Conservation (phyloP, 1,140 invertebrate species). For the Drosophila lacertosa region DNA sequence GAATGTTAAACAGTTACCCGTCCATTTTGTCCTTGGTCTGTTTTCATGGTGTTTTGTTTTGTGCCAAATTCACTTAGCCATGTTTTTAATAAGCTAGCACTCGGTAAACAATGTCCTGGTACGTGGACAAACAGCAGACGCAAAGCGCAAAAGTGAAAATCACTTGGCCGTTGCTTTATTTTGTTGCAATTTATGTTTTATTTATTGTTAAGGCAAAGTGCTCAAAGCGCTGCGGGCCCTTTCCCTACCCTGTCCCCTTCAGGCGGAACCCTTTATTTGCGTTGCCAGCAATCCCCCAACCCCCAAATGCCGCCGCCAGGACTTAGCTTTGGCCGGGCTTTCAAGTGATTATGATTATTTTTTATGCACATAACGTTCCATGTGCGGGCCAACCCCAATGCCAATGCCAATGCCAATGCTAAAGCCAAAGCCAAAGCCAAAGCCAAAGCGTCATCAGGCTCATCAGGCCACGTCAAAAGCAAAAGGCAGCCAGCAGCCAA, state of each 20-base stretch:
- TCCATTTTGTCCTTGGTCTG: conserved; percentile 5
- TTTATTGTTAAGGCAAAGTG: conserved; percentile 56
- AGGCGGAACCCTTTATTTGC: conserved; percentile 45
- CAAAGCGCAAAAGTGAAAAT: conserved; percentile 33
- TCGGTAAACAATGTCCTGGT: conserved; percentile 28
- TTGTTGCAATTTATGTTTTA: conserved; percentile 63
- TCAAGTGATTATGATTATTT: conserved; percentile 82
- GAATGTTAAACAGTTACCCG: conserved; percentile 28
- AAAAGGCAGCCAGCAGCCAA: conserved; percentile 39
- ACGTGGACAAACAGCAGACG: conserved; percentile 20
- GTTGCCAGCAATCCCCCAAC: neutral
- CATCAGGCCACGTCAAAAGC: conserved; percentile 65
- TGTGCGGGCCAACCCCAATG: conserved; percentile 45
- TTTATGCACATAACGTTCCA: conserved; percentile 78
- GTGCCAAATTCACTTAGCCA: conserved; percentile 56
- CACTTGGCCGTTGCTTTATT: conserved; percentile 32
- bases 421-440: conserved; percentile 35
- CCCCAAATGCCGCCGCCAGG: conserved; percentile 1
- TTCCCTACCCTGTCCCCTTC: neutral
- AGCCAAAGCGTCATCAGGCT: conserved; percentile 37
- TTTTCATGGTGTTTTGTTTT: conserved; percentile 1
- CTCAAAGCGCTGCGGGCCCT: conserved; percentile 61
- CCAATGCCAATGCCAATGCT: conserved; percentile 11
- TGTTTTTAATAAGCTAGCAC: conserved; percentile 64
- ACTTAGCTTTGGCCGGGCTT: conserved; percentile 54